Evolutionary conservation across 2,888 invertebrate genomes (phyloP).

Genomic region (Melinopterus prodromus): DNA sequence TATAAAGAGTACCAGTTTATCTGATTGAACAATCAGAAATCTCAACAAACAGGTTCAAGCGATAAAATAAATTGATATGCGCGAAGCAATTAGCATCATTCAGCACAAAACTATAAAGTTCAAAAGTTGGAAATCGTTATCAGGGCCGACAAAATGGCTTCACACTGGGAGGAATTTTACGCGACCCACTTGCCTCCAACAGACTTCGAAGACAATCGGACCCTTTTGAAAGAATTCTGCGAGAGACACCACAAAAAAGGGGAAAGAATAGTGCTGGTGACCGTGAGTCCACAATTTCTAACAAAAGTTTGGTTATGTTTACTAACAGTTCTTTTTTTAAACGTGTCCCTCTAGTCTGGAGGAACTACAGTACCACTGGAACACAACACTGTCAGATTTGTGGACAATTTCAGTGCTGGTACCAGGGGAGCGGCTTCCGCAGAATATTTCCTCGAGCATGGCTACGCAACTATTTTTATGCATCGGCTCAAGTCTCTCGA

Average conservation of each 20-base stretch:
- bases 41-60: too few relatives aligned
- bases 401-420: slow-evolving; percentile 99
- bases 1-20: too few relatives aligned
- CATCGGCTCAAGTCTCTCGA: slow-evolving; percentile 88
- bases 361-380: slow-evolving; percentile 97
- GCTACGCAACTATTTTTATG: slow-evolving; percentile 94
- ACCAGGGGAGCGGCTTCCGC: slow-evolving; percentile 94
- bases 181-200: slow-evolving; percentile 79
- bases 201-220: slow-evolving; percentile 78
- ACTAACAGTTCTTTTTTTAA: background rate
- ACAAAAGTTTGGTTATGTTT: slow-evolving; percentile 46
- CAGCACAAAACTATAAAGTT: background rate
- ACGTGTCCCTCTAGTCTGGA: slow-evolving; percentile 75
- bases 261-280: slow-evolving; percentile 78
- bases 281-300: slow-evolving; percentile 66
- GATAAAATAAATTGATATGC: too few relatives aligned
- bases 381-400: slow-evolving; percentile 96
- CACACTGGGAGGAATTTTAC: slow-evolving; percentile 87
- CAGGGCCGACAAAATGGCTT: slow-evolving; percentile 51
- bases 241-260: slow-evolving; percentile 73
- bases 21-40: too few relatives aligned
- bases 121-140: slow-evolving; percentile 18
- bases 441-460: slow-evolving; percentile 90
- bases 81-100: too few relatives aligned
- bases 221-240: slow-evolving; percentile 77